These are phyloP conservation scores for Bombus terrestris DNA, from an alignment of 1,140 invertebrate species.

Conservation along the genomic window DNA sequence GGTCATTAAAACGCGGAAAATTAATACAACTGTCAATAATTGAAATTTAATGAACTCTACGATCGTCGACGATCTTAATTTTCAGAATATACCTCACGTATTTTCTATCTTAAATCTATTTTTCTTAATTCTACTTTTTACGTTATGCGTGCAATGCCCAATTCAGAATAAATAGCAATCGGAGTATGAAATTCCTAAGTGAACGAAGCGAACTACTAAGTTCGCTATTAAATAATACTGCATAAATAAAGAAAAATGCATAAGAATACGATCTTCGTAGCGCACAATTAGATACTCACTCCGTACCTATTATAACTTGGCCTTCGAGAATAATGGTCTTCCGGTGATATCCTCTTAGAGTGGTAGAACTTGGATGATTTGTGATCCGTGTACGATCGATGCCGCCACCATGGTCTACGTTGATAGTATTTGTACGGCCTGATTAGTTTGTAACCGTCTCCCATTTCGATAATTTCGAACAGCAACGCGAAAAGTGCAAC, in stretches of 20 bases:
- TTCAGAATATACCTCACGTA: too few relatives aligned
- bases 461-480: slow-evolving; percentile 49
- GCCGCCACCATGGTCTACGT: slow-evolving; percentile 47
- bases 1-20: background rate
- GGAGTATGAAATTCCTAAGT: too few relatives aligned
- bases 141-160: fast-evolving
- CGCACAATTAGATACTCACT: background rate
- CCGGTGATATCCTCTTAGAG: slow-evolving; percentile 29
- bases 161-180: too few relatives aligned
- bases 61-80: too few relatives aligned
- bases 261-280: background rate
- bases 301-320: slow-evolving; percentile 51
- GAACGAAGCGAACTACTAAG: too few relatives aligned
- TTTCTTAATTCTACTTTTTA: too few relatives aligned
- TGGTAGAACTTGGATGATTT: slow-evolving; percentile 49
- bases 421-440: slow-evolving; percentile 61
- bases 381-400: slow-evolving; percentile 52
- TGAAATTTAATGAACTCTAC: background rate
- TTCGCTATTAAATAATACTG: too few relatives aligned
- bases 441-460: slow-evolving; percentile 56
- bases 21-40: background rate
- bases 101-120: background rate
- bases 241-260: too few relatives aligned
- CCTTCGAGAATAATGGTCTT: slow-evolving; percentile 44
- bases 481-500: slow-evolving; percentile 45